These are phyloP conservation scores for Trichosurus vulpecula DNA, from an alignment of 2,797 vertebrate species.

Conservation along the genomic window DNA sequence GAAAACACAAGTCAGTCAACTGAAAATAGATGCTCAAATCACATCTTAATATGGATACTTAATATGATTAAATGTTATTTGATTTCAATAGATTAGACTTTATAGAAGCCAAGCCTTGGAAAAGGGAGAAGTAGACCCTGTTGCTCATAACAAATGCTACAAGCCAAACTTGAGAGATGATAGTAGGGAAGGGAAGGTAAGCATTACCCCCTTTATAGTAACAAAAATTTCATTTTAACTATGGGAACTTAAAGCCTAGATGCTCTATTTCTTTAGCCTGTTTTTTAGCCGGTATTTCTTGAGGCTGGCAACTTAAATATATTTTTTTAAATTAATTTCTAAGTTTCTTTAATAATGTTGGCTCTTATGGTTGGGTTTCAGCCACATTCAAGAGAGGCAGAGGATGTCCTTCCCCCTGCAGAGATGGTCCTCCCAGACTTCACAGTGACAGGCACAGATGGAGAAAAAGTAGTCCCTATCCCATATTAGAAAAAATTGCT, in stretches of 20 bases:
- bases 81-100: background rate
- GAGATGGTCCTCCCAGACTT: background rate
- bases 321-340: background rate
- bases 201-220: background rate
- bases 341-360: background rate
- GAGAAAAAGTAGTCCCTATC: background rate
- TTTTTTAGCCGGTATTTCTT: background rate
- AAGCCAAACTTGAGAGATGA: background rate
- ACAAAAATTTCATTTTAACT: background rate
- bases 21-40: background rate
- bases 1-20: background rate
- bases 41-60: background rate
- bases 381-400: background rate
- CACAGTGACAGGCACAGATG: background rate
- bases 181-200: background rate
- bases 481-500: background rate
- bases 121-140: background rate
- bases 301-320: background rate
- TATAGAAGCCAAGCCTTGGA: background rate
- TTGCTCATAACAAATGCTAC: background rate
- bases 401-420: background rate
- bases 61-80: background rate
- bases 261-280: background rate
- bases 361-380: background rate
- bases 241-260: background rate